These are phyloP conservation scores for Ceraclea dissimilis DNA, from an alignment of 2,888 invertebrate species.

Conservation along the genomic window DNA sequence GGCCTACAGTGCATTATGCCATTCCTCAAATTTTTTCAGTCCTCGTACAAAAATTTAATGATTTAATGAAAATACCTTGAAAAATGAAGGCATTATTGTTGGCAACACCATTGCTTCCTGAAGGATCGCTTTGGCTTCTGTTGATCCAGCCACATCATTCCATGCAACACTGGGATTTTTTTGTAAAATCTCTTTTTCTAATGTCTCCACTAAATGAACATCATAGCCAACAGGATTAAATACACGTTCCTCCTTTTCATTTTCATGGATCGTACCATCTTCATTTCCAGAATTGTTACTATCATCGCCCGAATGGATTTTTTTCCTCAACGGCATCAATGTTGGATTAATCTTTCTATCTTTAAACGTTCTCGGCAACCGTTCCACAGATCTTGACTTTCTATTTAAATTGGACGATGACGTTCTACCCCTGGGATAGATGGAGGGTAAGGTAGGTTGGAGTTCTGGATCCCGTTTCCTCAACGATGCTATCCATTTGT, in stretches of 20 bases:
- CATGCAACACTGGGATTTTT: conserved; percentile 76
- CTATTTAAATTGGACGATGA: conserved; percentile 36
- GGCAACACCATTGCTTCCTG: conserved; percentile 86
- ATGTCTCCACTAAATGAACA: conserved; percentile 67
- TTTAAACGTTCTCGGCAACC: conserved; percentile 33
- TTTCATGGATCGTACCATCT: conserved; percentile 28
- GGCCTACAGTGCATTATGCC: too few species aligned
- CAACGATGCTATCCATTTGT: conserved; percentile 63
- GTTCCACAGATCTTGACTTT: conserved; percentile 43
- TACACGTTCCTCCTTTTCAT: conserved; percentile 30
- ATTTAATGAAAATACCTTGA: conserved; percentile 50
- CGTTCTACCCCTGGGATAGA: conserved; percentile 39
- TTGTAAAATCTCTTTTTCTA: conserved; percentile 79
- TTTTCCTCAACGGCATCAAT: conserved; percentile 39
- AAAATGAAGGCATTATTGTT: conserved; percentile 81
- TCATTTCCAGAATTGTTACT: conserved; percentile 36
- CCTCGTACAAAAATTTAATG: too few species aligned
- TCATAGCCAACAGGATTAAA: conserved; percentile 68
- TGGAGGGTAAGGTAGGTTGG: conserved; percentile 57
- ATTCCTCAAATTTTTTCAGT: too few species aligned
- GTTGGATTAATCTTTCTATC: conserved; percentile 30
- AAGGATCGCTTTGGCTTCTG: conserved; percentile 66
- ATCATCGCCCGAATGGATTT: conserved; percentile 36
- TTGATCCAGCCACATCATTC: conserved; percentile 67
- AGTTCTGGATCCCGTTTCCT: conserved; percentile 58